phyloP scores from a whole-genome alignment of 2,888 invertebrate genomes.

The Esperia sulphurella region DNA sequence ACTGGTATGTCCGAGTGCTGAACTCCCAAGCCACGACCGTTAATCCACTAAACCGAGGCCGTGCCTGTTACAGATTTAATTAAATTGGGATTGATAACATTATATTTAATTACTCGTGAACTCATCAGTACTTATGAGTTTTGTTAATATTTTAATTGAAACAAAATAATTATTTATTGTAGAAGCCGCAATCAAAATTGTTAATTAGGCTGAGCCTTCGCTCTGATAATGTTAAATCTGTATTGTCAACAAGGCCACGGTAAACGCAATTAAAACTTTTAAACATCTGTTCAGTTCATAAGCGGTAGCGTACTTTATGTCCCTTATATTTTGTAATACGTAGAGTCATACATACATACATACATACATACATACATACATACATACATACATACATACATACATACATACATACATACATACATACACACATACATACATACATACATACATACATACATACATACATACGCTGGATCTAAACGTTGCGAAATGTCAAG shows the following conservation, averaged over 20 bases:
- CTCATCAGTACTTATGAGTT: no score
- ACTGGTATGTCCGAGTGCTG: no score
- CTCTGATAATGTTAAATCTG: constrained; percentile 8
- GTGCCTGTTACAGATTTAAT: no score
- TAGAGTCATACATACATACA: not conserved
- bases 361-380: not conserved
- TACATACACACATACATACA: not conserved
- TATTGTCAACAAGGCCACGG: constrained; percentile 19
- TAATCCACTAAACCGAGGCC: no score
- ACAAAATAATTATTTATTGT: not conserved
- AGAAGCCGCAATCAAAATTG: not conserved
- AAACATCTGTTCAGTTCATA: not conserved
- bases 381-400: not conserved
- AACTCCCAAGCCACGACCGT: no score
- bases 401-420: not conserved
- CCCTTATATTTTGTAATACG: no score
- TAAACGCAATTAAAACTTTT: constrained; percentile 22
- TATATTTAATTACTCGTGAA: no score
- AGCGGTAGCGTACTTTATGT: not conserved
- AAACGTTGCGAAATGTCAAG: no score
- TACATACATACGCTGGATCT: not conserved
- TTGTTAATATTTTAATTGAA: no score
- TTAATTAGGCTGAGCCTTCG: not conserved
- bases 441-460: not conserved
- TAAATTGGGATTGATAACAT: no score